phyloP scores from a whole-genome alignment of 2,888 invertebrate genomes.

The Priocnemis perturbator region DNA sequence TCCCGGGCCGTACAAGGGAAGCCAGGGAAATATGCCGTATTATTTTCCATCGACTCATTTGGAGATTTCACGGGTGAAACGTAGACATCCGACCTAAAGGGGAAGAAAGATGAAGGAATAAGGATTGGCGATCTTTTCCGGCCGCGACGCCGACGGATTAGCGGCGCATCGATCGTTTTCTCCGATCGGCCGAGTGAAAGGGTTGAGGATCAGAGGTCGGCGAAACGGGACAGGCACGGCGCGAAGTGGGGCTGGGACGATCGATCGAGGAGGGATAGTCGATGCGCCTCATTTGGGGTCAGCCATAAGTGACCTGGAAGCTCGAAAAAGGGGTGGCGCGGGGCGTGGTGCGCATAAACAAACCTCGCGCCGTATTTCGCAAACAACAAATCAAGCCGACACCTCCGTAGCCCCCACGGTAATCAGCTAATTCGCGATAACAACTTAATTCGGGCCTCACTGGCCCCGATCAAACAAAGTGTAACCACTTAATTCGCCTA shows the following conservation, averaged over 20 bases:
- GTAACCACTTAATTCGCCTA: slow-evolving; percentile 67
- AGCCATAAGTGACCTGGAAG: slow-evolving; percentile 50
- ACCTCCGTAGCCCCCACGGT: slow-evolving; percentile 55
- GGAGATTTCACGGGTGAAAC: too few species aligned
- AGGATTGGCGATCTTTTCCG: neutral
- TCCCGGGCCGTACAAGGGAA: slow-evolving; percentile 8
- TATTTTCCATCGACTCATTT: too few species aligned
- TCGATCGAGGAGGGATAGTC: slow-evolving; percentile 29
- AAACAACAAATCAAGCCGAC: slow-evolving; percentile 68
- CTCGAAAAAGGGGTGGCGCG: slow-evolving; percentile 35
- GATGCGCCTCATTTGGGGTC: slow-evolving; percentile 48
- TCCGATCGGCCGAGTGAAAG: slow-evolving; percentile 7
- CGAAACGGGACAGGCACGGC: slow-evolving; percentile 11
- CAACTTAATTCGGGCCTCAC: slow-evolving; percentile 70
- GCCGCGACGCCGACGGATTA: too few species aligned
- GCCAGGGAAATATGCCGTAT: too few species aligned
- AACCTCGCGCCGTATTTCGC: slow-evolving; percentile 51
- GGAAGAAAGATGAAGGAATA: too few species aligned
- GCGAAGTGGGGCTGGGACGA: slow-evolving; percentile 22
- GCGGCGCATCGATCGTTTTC: neutral
- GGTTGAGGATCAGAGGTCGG: slow-evolving; percentile 5
- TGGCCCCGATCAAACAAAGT: slow-evolving; percentile 69
- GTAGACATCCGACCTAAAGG: too few species aligned
- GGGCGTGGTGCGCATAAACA: slow-evolving; percentile 53
- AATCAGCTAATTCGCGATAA: slow-evolving; percentile 71